Evolutionary conservation across 1,140 invertebrate genomes (phyloP), one percentile per base, ranked within the genome.

Genomic region (Heliconius melpomene): DNA sequence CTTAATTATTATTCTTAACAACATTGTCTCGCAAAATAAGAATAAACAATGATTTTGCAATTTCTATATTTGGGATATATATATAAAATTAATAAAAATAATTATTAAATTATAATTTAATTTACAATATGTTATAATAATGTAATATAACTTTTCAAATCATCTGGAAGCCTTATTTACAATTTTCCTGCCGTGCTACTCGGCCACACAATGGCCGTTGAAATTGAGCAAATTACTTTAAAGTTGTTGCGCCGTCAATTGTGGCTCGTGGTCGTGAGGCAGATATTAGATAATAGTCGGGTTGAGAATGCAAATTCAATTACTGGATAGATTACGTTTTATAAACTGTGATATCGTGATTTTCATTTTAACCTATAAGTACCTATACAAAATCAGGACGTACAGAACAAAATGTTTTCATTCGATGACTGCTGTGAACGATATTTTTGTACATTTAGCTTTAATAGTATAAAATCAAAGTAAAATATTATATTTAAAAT

Each of bases 201-300:
- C 54, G 60, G 36, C 36, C 75, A 72, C 52, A 82, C 83, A 79
- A 80, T 83, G 79, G 46, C 79, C 89, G 86, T 87, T 83, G 87
- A 91, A 90, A 92, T 93, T 90, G 87, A 91, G 83, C 83, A 89
- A 93, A 92, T 94, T 92, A 86, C 83, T 85, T 81, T 88, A 85
- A 89, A 89, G 86, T 89, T 88, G 91, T 87, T 79, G 81, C 70
- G 83, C 81, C 84, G 84, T 84, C 81, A 87, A 91, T 93, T 91
- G 90, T 82, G 83, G 75, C 80, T 85, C 79, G 82, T 82, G 82
- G 81, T 85, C 79, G 82, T 82, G 82, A 82, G 84, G 83, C 86
- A 88, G 86, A 90, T 93, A 93, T 92, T 93, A 90, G 90, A 93
- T 93, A 92, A 93, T 93, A 85, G 88, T 74, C 84, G 84, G 76